A percentile compares a stretch with the other conserved stretches of the same genome.
Conservation (phyloP, 1,140 invertebrate species). For the Colletes latitarsis region DNA sequence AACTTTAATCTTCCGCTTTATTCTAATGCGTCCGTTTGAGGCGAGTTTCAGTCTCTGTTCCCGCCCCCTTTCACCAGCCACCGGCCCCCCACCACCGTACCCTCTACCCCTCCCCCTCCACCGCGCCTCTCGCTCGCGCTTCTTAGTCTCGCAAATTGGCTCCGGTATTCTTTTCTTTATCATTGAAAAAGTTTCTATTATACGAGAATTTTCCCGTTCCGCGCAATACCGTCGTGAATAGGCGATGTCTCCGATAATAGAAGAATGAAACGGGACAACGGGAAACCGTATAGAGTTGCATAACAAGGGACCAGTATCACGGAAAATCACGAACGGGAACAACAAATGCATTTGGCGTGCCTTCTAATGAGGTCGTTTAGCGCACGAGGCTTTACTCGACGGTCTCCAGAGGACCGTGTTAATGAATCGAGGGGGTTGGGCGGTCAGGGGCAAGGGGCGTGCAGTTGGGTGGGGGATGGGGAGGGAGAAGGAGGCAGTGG, state of each 20-base stretch:
- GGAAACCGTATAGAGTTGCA: conserved; percentile 53
- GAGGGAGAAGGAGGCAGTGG: background rate
- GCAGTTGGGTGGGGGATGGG: background rate
- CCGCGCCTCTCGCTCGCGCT: conserved; percentile 18
- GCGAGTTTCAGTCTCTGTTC: conserved; percentile 2
- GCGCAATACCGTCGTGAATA: conserved; percentile 44
- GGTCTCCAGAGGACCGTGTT: conserved; percentile 61
- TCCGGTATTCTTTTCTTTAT: conserved; percentile 46
- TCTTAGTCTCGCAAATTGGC: conserved; percentile 48
- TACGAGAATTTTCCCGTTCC: conserved; percentile 51
- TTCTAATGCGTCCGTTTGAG: conserved; percentile 42
- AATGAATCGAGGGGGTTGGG: conserved; percentile 61
- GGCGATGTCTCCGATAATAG: conserved; percentile 54
- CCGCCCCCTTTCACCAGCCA: too few species aligned
- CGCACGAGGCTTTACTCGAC: conserved; percentile 25
- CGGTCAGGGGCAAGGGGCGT: background rate
- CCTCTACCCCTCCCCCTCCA: background rate
- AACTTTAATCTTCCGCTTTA: conserved; percentile 39
- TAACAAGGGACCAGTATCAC: conserved; percentile 62
- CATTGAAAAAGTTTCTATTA: conserved; percentile 49
- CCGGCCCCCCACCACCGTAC: background rate
- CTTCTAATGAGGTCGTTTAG: conserved; percentile 70
- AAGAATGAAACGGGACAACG: conserved; percentile 53
- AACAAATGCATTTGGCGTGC: conserved; percentile 64
- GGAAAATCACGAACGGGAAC: conserved; percentile 61